Evolutionary conservation across 2,888 invertebrate genomes (phyloP).

Genomic region (Erannis defoliaria): DNA sequence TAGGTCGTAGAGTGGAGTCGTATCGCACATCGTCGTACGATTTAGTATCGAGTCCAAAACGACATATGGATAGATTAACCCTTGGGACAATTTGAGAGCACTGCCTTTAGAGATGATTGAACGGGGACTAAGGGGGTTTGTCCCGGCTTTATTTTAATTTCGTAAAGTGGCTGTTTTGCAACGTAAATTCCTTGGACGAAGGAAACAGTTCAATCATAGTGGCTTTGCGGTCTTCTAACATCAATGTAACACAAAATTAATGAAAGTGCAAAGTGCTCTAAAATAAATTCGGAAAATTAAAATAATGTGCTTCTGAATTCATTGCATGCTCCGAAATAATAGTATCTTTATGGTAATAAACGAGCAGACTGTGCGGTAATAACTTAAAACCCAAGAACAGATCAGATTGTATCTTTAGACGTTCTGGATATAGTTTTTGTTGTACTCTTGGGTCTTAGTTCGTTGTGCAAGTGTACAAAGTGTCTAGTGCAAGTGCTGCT

Average conservation of each 20-base stretch:
- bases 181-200: conserved; percentile 72
- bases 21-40: no score
- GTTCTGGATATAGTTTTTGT: conserved; percentile 47
- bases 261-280: conserved; percentile 49
- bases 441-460: conserved; percentile 71
- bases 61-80: conserved; percentile 68
- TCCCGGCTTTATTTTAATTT: conserved; percentile 83
- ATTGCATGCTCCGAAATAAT: conserved; percentile 54
- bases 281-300: conserved; percentile 40
- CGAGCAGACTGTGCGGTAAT: conserved; percentile 43
- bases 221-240: conserved; percentile 60
- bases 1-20: conserved; percentile 22
- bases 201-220: conserved; percentile 61
- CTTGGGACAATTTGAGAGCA: conserved; percentile 75
- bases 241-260: conserved; percentile 53
- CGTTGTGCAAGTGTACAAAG: conserved; percentile 72
- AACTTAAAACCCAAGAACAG: conserved; percentile 60
- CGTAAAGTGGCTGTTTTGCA: conserved; percentile 83
- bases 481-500: conserved; percentile 75
- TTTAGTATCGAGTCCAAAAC: conserved; percentile 58
- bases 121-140: conserved; percentile 81
- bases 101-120: conserved; percentile 83
- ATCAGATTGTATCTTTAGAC: conserved; percentile 38
- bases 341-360: conserved; percentile 38
- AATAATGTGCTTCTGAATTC: conserved; percentile 51